Conservation (phyloP, 2,888 invertebrate species). For the Elmis aenea region DNA sequence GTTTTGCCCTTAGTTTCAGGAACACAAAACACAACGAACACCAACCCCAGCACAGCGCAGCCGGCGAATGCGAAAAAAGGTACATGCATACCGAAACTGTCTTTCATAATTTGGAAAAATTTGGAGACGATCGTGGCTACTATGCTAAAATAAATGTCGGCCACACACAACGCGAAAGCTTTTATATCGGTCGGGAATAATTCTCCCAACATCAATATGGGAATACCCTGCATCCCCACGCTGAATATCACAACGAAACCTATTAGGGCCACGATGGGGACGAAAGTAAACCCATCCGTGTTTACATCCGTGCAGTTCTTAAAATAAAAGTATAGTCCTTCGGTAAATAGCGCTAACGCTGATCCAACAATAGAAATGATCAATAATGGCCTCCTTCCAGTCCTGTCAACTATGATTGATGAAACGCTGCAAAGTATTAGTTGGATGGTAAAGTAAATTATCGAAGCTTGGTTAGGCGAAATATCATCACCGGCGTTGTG, state of each 20-base stretch:
- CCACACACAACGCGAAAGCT: conserved; percentile 50
- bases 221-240: conserved; percentile 48
- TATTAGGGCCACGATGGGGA: conserved; percentile 46
- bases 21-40: conserved; percentile 56
- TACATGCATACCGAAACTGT: conserved; percentile 56
- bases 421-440: conserved; percentile 53
- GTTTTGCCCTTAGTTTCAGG: conserved; percentile 71
- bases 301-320: too few relatives aligned
- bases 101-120: conserved; percentile 49
- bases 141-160: conserved; percentile 48
- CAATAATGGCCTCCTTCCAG: conserved; percentile 58
- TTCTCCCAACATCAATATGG: conserved; percentile 49
- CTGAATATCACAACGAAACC: conserved; percentile 46
- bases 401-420: conserved; percentile 55
- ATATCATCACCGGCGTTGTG: conserved; percentile 43
- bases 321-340: conserved; percentile 44
- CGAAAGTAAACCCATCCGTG: conserved; percentile 33
- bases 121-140: conserved; percentile 47
- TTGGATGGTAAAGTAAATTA: conserved; percentile 55
- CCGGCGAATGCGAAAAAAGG: conserved; percentile 62
- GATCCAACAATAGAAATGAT: conserved; percentile 49
- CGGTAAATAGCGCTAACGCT: conserved; percentile 37
- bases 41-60: conserved; percentile 57
- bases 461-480: conserved; percentile 50
- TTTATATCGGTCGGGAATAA: conserved; percentile 51